Percentiles rank a stretch among this genome's conserved stretches.
Conservation (phyloP, 1,140 invertebrate species). For the roundworm (Caenorhabditis elegans) region DNA sequence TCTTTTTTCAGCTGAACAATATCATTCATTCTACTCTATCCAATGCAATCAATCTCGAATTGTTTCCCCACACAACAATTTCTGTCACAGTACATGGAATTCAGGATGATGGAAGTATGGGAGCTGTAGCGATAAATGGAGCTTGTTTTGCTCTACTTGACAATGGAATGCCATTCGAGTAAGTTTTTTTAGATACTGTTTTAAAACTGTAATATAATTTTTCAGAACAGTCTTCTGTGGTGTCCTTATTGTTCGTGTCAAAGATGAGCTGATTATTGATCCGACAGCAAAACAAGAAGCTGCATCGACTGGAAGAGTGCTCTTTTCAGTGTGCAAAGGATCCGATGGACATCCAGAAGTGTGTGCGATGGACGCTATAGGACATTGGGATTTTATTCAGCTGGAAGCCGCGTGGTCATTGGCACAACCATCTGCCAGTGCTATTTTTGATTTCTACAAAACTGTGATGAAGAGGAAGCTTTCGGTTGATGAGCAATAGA, state of each 20-base stretch:
- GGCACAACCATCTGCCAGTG: not conserved
- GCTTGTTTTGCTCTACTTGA: slow-evolving; percentile 35
- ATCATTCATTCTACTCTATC: slow-evolving; percentile 13
- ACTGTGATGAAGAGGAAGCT: not conserved
- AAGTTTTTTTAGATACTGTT: not conserved
- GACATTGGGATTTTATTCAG: not conserved
- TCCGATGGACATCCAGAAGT: not conserved
- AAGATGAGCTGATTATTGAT: slow-evolving; percentile 37
- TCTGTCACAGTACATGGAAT: slow-evolving; percentile 31
- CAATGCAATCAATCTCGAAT: not conserved
- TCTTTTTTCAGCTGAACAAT: slow-evolving; percentile 17
- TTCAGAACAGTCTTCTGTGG: slow-evolving; percentile 45
- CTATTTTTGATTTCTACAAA: slow-evolving; percentile 8
- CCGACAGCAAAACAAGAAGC: slow-evolving; percentile 12
- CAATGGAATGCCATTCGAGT: slow-evolving; percentile 37
- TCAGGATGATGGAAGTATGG: slow-evolving; percentile 31
- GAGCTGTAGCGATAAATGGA: slow-evolving; percentile 13
- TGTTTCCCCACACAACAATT: slow-evolving; percentile 29
- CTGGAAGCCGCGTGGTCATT: not conserved
- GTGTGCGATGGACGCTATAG: not conserved
- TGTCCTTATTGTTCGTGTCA: slow-evolving; percentile 25
- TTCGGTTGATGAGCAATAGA: slow-evolving; percentile 5
- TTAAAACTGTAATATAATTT: not conserved
- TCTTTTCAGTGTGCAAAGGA: not conserved
- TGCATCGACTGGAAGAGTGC: not conserved